Base-by-base conservation (phyloP, 2,113 vertebrate genomes). In the Heteronetta atricapilla region DNA sequence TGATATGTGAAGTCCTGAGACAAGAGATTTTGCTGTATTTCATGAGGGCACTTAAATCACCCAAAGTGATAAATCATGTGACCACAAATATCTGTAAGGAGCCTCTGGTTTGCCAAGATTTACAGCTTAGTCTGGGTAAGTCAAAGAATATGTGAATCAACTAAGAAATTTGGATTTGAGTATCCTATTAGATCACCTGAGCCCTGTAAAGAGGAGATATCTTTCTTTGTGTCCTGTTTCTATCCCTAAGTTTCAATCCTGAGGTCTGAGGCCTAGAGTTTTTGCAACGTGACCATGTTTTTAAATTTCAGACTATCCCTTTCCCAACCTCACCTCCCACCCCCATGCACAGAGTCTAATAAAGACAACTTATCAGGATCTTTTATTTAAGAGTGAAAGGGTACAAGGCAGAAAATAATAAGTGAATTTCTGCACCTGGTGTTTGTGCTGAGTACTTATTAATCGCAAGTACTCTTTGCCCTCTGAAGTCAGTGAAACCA, bases 1-100 rank as follows among this genome's bases (percentile, higher is more conserved):
- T 82, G 33, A 85, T 79, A 82, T 28, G 55, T 86, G 72, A 95
- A 95, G 52, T 70, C 87, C 56, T 83, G 36, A 91, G 74, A 77
- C 53, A 89, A 80, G 70, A 94, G 40, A 69, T 91, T 86, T 83
- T 85, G 21, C 52, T 87, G 22, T 93, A 80, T 89, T 95, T 94
- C 60, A 23, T 67, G 68, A 94, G 56, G 33, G 42, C 60, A 60
- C 38, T 78, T 77, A 90, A 76, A 85, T 83, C 68, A 88, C 73
- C 40, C 10, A 58, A 67, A 42, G 68, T 94, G 84, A 74, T 95
- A 70, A 74, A 89, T 86, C 0, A 0, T 80, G n/a, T 90, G 64
- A 82, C 75, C 23, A 10, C 33, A 42, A 88, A 46, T 88, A 52
- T 90, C 60, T 77, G 46, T 64, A 19, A 68, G 62, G 90, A 95